Conservation (phyloP, 2,797 vertebrate species). For the Novumbra hubbsi region DNA sequence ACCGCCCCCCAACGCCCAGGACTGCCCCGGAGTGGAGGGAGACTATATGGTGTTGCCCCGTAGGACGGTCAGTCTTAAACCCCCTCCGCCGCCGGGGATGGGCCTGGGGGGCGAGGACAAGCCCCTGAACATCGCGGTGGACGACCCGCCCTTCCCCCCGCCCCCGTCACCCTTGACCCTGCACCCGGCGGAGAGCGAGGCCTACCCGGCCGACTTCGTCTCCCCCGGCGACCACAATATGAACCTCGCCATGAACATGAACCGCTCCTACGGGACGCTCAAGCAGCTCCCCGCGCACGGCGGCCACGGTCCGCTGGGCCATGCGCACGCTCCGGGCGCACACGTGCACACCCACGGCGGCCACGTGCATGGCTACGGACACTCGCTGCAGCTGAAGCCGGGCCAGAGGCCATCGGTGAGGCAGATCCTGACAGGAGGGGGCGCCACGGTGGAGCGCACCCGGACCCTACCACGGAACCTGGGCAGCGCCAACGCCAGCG, state of each 20-base stretch:
- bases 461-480: slow-evolving; percentile 96
- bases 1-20: slow-evolving; percentile 71
- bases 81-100: slow-evolving; percentile 67
- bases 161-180: slow-evolving; percentile 77
- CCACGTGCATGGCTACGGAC: slow-evolving; percentile 58
- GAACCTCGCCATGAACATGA: slow-evolving; percentile 82
- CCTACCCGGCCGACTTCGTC: slow-evolving; percentile 85
- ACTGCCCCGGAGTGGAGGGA: slow-evolving; percentile 78
- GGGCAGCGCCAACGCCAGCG: slow-evolving; percentile 87
- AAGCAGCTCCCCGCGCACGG: slow-evolving; percentile 83
- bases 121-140: slow-evolving; percentile 76
- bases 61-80: slow-evolving; percentile 91
- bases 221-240: slow-evolving; percentile 76
- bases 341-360: slow-evolving; percentile 43
- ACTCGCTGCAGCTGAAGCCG: slow-evolving; percentile 89
- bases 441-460: slow-evolving; percentile 88
- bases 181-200: slow-evolving; percentile 81
- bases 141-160: slow-evolving; percentile 83
- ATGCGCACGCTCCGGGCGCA: slow-evolving; percentile 67
- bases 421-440: slow-evolving; percentile 88
- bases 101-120: slow-evolving; percentile 81
- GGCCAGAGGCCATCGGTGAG: slow-evolving; percentile 86
- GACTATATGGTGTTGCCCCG: slow-evolving; percentile 98
- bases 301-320: slow-evolving; percentile 60
- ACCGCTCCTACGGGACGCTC: slow-evolving; percentile 90